Base-by-base conservation (phyloP, 30 jellyfish, hydroid and myxozoan species). In the Aurelia coerulea region DNA sequence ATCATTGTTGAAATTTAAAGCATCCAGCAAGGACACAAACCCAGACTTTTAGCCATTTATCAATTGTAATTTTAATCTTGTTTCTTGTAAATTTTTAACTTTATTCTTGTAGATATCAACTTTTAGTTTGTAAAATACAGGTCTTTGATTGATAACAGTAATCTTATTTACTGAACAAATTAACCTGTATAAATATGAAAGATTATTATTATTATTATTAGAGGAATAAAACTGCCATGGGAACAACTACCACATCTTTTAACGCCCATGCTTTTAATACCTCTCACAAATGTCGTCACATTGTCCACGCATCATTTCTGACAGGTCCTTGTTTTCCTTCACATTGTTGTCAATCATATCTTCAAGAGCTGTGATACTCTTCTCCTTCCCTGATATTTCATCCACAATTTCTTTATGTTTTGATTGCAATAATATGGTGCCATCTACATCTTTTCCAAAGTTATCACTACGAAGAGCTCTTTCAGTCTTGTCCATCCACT, bases 381-480 rank as follows among this genome's bases (percentile, higher is more conserved):
- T 68, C 12, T 31, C 46, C 18, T 76, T 86, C 14, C 54, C 68
- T 1, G 10, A 8, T 16, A 65, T 23, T 64, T 86, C 83, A 51
- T 72, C 34, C 18, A 34, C 76, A n/a, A 76, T 41, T 66, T 73
- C 95, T 13, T 54, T 71, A 37, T 86, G 95, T 60, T 77, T 76
- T 4, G 84, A 7, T 54, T 73, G 85, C 76, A 86, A 63, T 18
- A 67, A 53, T 12, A 64, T 33, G 8, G 88, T 68, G 3, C 58
- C 15, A 7, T 86, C 75, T 71, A 86, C n/a, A 76, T 76, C 89
- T 67, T 66, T 75, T 16, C 95, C 90, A 4, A 58, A 4, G 60
- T 62, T 49, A 17, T 78, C 90, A 14, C 29, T 53, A 18, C 19
- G 76, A 18, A 86, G 18, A 2, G 32, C 3, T 32, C 52, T 15